phyloP scores from a whole-genome alignment of 2,797 vertebrate species.

The Fistularia commersonii region DNA sequence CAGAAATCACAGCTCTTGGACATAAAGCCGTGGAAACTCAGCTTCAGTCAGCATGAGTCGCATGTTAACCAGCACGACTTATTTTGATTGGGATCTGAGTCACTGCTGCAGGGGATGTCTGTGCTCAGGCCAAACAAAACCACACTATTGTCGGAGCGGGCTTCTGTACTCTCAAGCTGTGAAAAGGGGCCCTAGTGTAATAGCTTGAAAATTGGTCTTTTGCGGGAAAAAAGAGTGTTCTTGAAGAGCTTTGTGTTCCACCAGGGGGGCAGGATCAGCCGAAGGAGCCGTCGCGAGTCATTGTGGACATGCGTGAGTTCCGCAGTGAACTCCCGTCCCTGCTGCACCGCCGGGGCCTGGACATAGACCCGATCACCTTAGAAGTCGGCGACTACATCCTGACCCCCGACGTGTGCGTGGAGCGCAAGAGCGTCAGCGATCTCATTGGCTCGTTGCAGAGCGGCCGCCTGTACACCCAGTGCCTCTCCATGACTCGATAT shows the following conservation, averaged over 20 bases:
- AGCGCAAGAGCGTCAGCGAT: constrained; percentile 93
- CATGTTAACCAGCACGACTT: too few species aligned
- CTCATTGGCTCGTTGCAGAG: constrained; percentile 91
- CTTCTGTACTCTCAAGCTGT: too few species aligned
- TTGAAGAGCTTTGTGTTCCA: not conserved
- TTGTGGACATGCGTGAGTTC: constrained; percentile 97
- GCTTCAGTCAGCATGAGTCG: too few species aligned
- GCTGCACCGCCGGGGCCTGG: constrained; percentile 90
- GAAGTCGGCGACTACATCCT: constrained; percentile 97
- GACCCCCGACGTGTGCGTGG: constrained; percentile 90
- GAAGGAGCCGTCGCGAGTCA: constrained; percentile 75
- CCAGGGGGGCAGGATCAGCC: constrained; percentile 87
- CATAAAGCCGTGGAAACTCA: too few species aligned
- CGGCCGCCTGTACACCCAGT: constrained; percentile 90
- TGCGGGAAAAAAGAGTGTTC: too few species aligned
- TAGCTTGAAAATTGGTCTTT: too few species aligned
- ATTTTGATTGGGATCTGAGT: too few species aligned
- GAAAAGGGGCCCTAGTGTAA: too few species aligned
- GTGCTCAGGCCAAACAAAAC: too few species aligned
- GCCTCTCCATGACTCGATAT: constrained; percentile 90
- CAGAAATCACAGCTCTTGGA: too few species aligned
- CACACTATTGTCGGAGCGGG: too few species aligned
- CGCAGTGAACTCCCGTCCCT: constrained; percentile 92
- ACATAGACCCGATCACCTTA: constrained; percentile 92
- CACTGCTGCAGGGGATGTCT: too few species aligned